phyloP scores from a whole-genome alignment of 2,113 vertebrate genomes.

The Zootoca vivipara region DNA sequence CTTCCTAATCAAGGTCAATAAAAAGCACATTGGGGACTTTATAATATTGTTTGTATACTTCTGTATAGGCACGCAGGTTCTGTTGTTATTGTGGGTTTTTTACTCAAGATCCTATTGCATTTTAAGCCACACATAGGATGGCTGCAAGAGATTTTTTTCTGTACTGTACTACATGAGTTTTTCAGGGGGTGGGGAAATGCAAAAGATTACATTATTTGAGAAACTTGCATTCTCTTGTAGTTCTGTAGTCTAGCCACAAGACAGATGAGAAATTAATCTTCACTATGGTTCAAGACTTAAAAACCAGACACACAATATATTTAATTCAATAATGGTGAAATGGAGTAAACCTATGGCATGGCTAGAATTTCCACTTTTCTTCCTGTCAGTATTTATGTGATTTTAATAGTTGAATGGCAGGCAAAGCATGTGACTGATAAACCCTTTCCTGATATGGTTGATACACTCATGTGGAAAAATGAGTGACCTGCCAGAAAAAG shows the following conservation, averaged over 20 bases:
- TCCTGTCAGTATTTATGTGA: not conserved
- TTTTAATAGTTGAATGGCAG: not conserved
- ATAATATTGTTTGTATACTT: not conserved
- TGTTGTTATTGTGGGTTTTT: not conserved
- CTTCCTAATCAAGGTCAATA: constrained; percentile 42
- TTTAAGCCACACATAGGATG: not conserved
- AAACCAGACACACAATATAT: not conserved
- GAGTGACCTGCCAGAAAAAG: not conserved
- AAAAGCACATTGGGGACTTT: constrained; percentile 33
- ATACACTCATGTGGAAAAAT: not conserved
- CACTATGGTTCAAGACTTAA: not conserved
- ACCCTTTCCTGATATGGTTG: not conserved
- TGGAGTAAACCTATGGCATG: not conserved
- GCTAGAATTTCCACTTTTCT: not conserved
- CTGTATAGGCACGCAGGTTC: not conserved
- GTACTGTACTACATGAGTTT: not conserved
- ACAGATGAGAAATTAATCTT: not conserved
- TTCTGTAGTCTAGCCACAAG: not conserved
- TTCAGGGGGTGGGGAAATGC: not conserved
- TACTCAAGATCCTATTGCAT: not conserved
- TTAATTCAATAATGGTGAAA: not conserved
- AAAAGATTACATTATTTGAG: too few species aligned
- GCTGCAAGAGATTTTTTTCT: not conserved
- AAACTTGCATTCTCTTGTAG: too few species aligned
- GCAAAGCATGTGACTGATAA: not conserved